These are phyloP conservation scores for Oncorhynchus tshawytscha DNA, from an alignment of 2,113 vertebrate species.

Conservation along the genomic window DNA sequence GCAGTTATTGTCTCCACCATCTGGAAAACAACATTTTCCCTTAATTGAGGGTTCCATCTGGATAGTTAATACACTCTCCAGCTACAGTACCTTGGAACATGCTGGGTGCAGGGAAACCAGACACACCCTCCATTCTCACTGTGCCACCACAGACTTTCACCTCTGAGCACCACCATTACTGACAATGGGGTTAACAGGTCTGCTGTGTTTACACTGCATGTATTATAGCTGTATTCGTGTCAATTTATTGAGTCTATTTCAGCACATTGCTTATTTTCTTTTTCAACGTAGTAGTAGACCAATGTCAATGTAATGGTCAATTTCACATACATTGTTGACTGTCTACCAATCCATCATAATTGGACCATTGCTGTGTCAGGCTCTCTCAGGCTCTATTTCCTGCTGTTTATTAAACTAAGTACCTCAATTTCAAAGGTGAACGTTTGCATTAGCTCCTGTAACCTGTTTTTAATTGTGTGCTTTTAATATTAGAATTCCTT, in stretches of 20 bases:
- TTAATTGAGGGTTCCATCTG: slow-evolving; percentile 40
- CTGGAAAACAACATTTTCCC: slow-evolving; percentile 35
- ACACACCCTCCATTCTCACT: not conserved
- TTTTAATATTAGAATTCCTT: not conserved
- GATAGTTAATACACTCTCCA: slow-evolving; percentile 15
- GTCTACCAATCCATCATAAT: not conserved
- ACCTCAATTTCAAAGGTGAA: not conserved
- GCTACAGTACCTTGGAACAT: not conserved
- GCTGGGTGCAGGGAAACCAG: slow-evolving; percentile 2
- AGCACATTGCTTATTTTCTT: not conserved
- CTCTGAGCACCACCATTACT: not conserved
- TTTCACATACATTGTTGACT: not conserved
- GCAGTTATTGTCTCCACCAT: slow-evolving; percentile 19
- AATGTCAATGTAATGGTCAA: not conserved
- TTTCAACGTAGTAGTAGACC: not conserved
- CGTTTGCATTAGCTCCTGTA: not conserved
- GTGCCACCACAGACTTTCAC: too few species aligned
- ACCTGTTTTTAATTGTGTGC: not conserved
- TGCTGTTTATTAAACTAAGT: not conserved
- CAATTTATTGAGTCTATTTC: not conserved
- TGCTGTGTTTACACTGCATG: not conserved
- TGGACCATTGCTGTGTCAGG: not conserved
- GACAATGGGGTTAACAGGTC: not conserved
- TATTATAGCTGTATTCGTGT: not conserved
- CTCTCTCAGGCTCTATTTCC: too few species aligned